Base-by-base conservation (phyloP, 2,113 vertebrate genomes). In the Entomyzon cyanotis region DNA sequence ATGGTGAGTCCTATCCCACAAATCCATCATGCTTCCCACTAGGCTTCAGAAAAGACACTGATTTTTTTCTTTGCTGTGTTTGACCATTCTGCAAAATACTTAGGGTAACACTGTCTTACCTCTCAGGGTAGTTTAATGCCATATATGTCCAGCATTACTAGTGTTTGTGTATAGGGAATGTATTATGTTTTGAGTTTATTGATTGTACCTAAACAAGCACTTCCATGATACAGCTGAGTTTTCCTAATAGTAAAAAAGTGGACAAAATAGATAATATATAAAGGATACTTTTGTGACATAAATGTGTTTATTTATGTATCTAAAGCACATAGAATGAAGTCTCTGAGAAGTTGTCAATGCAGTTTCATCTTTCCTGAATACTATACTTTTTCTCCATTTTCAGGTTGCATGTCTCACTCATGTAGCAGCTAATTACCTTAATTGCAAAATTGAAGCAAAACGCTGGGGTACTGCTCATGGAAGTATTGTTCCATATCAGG, bases 401-500 rank as follows among this genome's bases (percentile, higher is more conserved):
- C 82, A 99, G 99, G 98, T 99, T 94, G 98, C 99, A 4, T 99
- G 99, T 95, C 98, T 99, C 89, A 98, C 97, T 91, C 98, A 99
- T 9, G 94, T 99, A 71, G 99, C 98, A 85, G 98, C 98, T 60
- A 99, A 98, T 97, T 99, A 98, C 85, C 98, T 99, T 75, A 99
- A 98, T 56, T 96, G 90, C 69, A 97, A 97, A 90, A 95, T 97
- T 47, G 98, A 99, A 96, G 97, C 97, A 12, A 97, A 96, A 70
- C 97, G 98, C 39, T 99, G 98, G 98, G 98, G 98, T 63, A 98
- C 98, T 24, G 99, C 98, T 62, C 99, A 99, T 37, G 98, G 98
- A 64, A 99, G 98, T 92, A 98, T 99, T 90, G 98, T 99, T 90
- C 99, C 99, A 3, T 99, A 99, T 87, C 98, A 99, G 98, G 98